phyloP scores from a whole-genome alignment of 2,888 invertebrate genomes.

The Pelosia muscerda region DNA sequence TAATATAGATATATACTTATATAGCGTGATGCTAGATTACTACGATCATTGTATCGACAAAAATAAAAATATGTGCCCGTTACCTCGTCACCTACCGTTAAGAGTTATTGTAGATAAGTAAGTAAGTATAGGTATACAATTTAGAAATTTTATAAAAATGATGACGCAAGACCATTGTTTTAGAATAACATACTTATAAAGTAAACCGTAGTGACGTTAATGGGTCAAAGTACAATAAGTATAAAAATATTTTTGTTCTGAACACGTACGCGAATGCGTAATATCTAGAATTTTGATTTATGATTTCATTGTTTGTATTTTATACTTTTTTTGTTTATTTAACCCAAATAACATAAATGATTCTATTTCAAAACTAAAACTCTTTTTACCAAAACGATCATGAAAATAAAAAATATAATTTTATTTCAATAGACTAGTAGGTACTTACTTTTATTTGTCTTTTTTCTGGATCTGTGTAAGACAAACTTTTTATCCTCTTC shows the following conservation, averaged over 20 bases:
- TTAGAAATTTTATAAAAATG: not conserved
- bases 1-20: not conserved
- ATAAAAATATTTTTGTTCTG: slow-evolving; percentile 18
- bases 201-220: slow-evolving; percentile 18
- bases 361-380: not conserved
- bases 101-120: not conserved
- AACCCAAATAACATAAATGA: slow-evolving; percentile 6
- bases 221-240: slow-evolving; percentile 31
- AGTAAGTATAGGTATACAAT: not conserved
- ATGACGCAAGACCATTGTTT: slow-evolving; percentile 11
- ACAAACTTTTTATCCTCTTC: slow-evolving; percentile 75
- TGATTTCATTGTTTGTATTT: slow-evolving; percentile 18
- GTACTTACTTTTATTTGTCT: slow-evolving; percentile 73
- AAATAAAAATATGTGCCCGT: not conserved
- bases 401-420: slow-evolving; percentile 2
- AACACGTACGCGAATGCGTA: slow-evolving; percentile 18
- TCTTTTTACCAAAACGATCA: not conserved
- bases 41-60: not conserved
- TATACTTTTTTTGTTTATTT: not conserved
- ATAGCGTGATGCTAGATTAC: not conserved
- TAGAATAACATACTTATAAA: slow-evolving; percentile 18
- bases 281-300: slow-evolving; percentile 23
- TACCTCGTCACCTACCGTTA: too few relatives aligned
- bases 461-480: slow-evolving; percentile 76
- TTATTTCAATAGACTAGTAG: not conserved